phyloP scores from a whole-genome alignment of 2,113 vertebrate genomes.

The Phrynocephalus versicolor region DNA sequence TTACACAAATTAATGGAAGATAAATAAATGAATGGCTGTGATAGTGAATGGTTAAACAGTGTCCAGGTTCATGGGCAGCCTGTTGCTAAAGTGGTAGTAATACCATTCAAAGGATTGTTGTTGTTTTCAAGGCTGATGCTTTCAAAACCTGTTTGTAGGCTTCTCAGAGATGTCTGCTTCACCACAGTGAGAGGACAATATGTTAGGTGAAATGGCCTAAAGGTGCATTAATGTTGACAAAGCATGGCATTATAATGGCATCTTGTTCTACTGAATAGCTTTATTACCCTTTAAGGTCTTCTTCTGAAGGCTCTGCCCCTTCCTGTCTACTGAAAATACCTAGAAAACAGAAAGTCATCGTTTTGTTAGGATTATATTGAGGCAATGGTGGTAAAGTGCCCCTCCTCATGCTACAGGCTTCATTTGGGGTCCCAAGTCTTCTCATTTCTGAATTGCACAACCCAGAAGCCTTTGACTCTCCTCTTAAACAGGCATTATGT shows the following conservation, averaged over 20 bases:
- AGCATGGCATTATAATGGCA: not conserved
- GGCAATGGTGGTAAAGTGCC: too few species aligned
- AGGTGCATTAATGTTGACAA: not conserved
- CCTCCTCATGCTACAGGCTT: not conserved
- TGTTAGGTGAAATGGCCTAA: not conserved
- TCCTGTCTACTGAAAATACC: constrained; percentile 49
- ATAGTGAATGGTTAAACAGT: not conserved
- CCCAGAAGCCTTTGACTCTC: too few species aligned
- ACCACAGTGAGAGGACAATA: not conserved
- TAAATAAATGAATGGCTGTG: not conserved
- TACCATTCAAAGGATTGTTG: not conserved
- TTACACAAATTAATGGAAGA: not conserved
- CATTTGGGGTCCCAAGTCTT: not conserved
- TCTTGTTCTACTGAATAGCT: not conserved
- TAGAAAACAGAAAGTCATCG: constrained; percentile 24
- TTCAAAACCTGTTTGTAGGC: not conserved
- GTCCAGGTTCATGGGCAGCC: not conserved
- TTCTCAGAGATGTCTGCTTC: not conserved
- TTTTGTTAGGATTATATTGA: not conserved
- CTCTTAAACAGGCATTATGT: too few species aligned
- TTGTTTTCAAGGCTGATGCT: not conserved
- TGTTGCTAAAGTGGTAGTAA: not conserved
- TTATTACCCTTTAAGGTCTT: constrained; percentile 44
- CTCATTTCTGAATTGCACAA: too few species aligned
- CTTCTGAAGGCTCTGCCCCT: not conserved